Conservation (phyloP, 2,113 vertebrate genomes). For the Scophthalmus maximus region DNA sequence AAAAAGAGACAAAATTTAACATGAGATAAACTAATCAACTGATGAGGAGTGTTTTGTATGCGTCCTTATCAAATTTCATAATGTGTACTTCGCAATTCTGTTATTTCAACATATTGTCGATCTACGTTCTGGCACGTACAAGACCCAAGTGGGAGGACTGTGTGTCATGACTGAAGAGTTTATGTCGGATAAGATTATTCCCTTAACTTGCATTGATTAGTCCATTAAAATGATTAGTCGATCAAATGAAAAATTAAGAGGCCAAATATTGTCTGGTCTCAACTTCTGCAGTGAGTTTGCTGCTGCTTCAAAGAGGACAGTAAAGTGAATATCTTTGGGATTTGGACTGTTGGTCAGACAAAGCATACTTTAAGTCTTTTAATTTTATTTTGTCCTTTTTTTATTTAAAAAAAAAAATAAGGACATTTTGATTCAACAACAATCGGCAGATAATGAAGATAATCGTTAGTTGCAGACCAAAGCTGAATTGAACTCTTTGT, state of each 20-base stretch:
- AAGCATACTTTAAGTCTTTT: too few relatives aligned
- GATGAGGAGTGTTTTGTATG: background rate
- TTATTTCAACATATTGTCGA: background rate
- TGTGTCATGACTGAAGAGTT: background rate
- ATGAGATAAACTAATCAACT: too few relatives aligned
- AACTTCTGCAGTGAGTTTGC: background rate
- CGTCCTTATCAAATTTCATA: background rate
- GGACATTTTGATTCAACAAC: too few relatives aligned
- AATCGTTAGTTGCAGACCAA: background rate
- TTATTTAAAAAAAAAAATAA: too few relatives aligned
- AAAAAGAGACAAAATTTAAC: background rate
- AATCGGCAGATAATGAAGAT: background rate
- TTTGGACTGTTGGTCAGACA: too few relatives aligned
- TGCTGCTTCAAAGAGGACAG: background rate
- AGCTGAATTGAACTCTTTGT: background rate
- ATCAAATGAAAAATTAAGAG: background rate
- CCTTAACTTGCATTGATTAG: background rate
- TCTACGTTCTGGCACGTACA: background rate
- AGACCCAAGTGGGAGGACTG: background rate
- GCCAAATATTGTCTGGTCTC: background rate
- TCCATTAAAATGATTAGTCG: background rate
- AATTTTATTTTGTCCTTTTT: too few relatives aligned
- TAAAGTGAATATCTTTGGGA: too few relatives aligned
- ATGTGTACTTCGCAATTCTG: background rate
- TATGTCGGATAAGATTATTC: background rate